Evolutionary conservation across 2,797 vertebrate species (phyloP).

Genomic region (Phataginus tetradactyla): DNA sequence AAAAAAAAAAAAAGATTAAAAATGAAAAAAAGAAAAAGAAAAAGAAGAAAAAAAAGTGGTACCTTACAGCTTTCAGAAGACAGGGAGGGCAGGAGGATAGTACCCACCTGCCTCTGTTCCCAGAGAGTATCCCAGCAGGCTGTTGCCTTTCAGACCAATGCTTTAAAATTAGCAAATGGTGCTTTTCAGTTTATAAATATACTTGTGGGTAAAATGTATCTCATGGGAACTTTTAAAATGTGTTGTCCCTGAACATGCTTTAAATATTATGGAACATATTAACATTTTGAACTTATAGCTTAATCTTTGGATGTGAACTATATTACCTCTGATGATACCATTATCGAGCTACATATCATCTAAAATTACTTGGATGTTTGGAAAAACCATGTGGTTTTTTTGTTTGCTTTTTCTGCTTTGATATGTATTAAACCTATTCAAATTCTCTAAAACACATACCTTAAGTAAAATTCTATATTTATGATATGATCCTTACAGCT

Average conservation of each 20-base stretch:
- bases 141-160: too few relatives aligned
- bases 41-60: too few relatives aligned
- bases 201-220: slow-evolving; percentile 50
- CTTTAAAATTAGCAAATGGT: background rate
- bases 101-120: too few relatives aligned
- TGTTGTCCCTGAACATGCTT: slow-evolving; percentile 42
- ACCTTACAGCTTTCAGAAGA: too few relatives aligned
- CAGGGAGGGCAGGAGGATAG: too few relatives aligned
- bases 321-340: slow-evolving; percentile 41
- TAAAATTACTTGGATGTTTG: slow-evolving; percentile 72
- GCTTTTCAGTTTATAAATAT: slow-evolving; percentile 39
- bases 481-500: slow-evolving; percentile 54
- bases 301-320: slow-evolving; percentile 61
- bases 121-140: too few relatives aligned
- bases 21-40: too few relatives aligned
- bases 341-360: slow-evolving; percentile 72
- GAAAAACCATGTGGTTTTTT: background rate
- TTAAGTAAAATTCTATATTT: slow-evolving; percentile 55
- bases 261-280: slow-evolving; percentile 75
- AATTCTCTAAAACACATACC: slow-evolving; percentile 54
- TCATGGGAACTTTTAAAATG: background rate
- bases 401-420: slow-evolving; percentile 46
- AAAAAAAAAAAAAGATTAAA: too few relatives aligned
- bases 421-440: slow-evolving; percentile 57
- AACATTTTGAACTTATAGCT: slow-evolving; percentile 77